Evolutionary conservation across 2,113 vertebrate genomes (phyloP).

Genomic region (Trogon melanurus): DNA sequence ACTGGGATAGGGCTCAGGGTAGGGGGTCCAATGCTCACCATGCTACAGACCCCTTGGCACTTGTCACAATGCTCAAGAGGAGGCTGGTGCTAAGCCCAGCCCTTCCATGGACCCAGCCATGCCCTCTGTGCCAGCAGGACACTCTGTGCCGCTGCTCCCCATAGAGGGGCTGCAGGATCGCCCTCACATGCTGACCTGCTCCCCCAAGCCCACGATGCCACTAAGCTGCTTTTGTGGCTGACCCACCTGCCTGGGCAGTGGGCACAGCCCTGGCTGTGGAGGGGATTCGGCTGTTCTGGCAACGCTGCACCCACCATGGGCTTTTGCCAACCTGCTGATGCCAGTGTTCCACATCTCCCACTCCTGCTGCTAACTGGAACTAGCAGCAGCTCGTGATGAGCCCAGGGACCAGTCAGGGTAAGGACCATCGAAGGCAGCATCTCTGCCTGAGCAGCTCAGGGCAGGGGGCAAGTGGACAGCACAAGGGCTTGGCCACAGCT

Average conservation of each 20-base stretch:
- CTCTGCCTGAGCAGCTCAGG: not conserved
- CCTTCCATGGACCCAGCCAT: not conserved
- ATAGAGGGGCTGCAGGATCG: not conserved
- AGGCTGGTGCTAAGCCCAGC: not conserved
- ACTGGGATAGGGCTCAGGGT: fast-evolving
- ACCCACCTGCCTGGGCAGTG: not conserved
- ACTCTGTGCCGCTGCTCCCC: not conserved
- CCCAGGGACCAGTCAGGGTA: fast-evolving
- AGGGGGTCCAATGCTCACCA: fast-evolving
- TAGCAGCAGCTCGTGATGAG: not conserved
- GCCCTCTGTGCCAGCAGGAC: not conserved
- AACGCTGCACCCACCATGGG: fast-evolving
- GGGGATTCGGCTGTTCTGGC: not conserved
- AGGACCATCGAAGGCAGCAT: not conserved
- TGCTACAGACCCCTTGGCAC: fast-evolving
- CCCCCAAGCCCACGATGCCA: fast-evolving
- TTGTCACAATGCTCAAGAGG: not conserved
- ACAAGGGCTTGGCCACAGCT: not conserved
- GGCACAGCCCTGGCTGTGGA: fast-evolving
- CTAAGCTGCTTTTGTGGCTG: not conserved
- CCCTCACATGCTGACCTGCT: not conserved
- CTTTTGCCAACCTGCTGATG: not conserved
- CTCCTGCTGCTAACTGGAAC: not conserved
- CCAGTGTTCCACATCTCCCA: not conserved
- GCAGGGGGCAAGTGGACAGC: not conserved